Evolutionary conservation across 1,140 invertebrate genomes (phyloP).

Genomic region (Proales similis): DNA sequence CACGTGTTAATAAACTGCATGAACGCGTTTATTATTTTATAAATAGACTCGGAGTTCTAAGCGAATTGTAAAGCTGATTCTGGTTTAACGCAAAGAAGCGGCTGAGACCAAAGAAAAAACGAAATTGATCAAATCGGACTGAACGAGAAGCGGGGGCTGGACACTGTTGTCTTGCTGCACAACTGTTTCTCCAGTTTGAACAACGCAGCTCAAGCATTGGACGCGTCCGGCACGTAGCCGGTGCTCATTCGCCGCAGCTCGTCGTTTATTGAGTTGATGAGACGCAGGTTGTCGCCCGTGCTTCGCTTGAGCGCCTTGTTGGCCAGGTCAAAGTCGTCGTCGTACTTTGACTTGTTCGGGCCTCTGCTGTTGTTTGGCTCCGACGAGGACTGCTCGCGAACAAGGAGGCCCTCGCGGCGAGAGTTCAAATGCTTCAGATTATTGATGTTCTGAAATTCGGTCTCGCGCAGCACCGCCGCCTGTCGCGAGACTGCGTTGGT

Average conservation of each 20-base stretch:
- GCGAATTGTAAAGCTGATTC: too few relatives aligned
- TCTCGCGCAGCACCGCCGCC: constrained; percentile 1
- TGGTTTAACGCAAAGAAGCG: too few relatives aligned
- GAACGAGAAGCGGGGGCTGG: too few relatives aligned
- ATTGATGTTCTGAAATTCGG: constrained; percentile 33
- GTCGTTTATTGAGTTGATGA: constrained; percentile 23
- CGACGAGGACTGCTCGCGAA: not conserved
- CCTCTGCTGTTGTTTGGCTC: not conserved
- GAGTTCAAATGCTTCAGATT: not conserved
- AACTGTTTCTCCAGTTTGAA: too few relatives aligned
- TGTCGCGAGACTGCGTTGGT: not conserved
- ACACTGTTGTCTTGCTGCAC: too few relatives aligned
- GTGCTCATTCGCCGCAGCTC: constrained; percentile 14
- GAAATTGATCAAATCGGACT: too few relatives aligned
- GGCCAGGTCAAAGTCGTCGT: constrained; percentile 15
- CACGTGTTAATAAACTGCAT: too few relatives aligned
- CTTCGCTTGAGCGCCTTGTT: constrained; percentile 10
- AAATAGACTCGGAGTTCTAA: too few relatives aligned
- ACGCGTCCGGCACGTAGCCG: constrained; percentile 19
- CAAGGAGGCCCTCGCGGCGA: not conserved
- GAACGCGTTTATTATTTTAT: too few relatives aligned
- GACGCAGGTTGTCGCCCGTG: not conserved
- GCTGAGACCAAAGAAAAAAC: too few relatives aligned
- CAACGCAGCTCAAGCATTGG: constrained; percentile 17
- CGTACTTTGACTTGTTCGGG: not conserved